Evolutionary conservation across 1,140 invertebrate genomes (phyloP), one percentile per base, ranked within the genome.

Genomic region (Lysiphlebus fabarum): DNA sequence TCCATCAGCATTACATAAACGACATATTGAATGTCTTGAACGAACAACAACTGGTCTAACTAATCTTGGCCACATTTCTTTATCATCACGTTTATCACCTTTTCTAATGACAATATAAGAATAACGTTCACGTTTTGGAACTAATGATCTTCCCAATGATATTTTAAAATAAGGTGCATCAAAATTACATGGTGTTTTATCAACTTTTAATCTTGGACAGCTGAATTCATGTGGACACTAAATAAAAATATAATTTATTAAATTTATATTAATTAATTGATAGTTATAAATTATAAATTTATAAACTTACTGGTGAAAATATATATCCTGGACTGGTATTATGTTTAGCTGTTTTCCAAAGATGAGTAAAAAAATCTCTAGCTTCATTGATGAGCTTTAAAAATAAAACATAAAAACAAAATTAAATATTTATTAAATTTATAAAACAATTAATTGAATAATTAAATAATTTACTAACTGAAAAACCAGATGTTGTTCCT

Each of bases 61-160:
- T 51, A 95, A 73, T 58, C 92, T 81, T 1, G 92, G 91, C 92
- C 92, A 95, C 33, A 83, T 74, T 4, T 53, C 36, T 36, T 41
- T 38, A n/a, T 79, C 66, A 53, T 83, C 6, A 33, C 8, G 41
- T 12, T 34, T 44, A 4, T 67, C 71, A 76, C 90, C 90, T 85
- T 91, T 93, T 70, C 85, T 88, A 14, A 95, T 73, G 47, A 95
- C 84, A 0, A 93, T 79, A 73, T 92, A 94, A 7, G 86, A 88
- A 75, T 84, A 92, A 17, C 81, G 58, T 64, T 90, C 86, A 11
- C 71, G 76, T 37, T 10, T 14, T 7, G 54, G 34, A 69, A 67
- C 0, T 77, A 60, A 62, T 80, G 70, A 4, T 67, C 60, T 76
- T 2, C 74, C 67, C 40, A 87, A 78, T 34, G 79, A 77, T 57